These are phyloP conservation scores for Deroplatys truncata DNA, from an alignment of 2,888 invertebrate genomes.

Conservation along the genomic window DNA sequence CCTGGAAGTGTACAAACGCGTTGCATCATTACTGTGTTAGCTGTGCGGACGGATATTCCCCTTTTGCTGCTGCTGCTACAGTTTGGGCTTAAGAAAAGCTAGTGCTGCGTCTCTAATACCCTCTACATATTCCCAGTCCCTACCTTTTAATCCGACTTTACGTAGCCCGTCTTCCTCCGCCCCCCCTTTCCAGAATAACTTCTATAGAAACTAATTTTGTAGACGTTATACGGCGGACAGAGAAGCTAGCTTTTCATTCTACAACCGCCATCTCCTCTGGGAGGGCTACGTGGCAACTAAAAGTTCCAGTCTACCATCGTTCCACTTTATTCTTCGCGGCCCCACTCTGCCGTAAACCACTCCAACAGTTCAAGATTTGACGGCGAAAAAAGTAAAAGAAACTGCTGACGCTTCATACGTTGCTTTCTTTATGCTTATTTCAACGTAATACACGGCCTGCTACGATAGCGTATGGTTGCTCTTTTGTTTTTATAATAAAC, in stretches of 20 bases:
- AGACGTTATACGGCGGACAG: not conserved
- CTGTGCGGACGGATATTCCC: too few relatives aligned
- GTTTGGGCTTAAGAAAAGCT: too few relatives aligned
- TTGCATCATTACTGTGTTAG: too few relatives aligned
- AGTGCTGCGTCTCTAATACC: too few relatives aligned
- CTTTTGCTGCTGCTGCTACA: too few relatives aligned
- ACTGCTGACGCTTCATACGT: not conserved
- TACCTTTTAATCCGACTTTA: not conserved
- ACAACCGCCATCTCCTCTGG: not conserved
- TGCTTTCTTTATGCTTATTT: not conserved
- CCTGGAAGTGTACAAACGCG: too few relatives aligned
- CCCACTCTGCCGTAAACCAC: not conserved
- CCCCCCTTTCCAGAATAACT: not conserved
- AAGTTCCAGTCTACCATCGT: not conserved
- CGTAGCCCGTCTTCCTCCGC: not conserved
- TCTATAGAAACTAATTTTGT: conserved; percentile 12
- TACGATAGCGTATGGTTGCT: too few relatives aligned
- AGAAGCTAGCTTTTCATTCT: not conserved
- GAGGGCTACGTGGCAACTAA: not conserved
- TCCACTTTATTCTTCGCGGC: too few relatives aligned
- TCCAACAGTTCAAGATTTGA: not conserved
- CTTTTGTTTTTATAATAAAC: too few relatives aligned
- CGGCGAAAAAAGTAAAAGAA: not conserved
- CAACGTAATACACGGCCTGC: not conserved
- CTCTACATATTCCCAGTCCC: not conserved